A percentile compares a stretch with the other conserved stretches of the same genome.
Conservation (phyloP, 2,113 vertebrate genomes). For the Chaenocephalus aceratus region DNA sequence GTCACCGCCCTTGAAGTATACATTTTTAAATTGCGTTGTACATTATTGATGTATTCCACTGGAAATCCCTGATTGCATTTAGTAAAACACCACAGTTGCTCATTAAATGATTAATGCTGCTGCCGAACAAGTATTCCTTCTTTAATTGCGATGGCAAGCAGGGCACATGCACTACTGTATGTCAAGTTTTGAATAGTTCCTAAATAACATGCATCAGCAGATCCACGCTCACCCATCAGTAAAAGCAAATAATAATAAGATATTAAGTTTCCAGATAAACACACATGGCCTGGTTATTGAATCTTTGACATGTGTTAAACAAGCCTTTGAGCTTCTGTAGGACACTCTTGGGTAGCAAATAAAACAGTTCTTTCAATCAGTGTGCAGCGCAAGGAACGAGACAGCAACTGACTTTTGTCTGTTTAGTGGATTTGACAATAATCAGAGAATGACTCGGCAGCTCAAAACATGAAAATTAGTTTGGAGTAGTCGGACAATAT, state of each 20-base stretch:
- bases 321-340: conserved; percentile 39
- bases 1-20: conserved; percentile 46
- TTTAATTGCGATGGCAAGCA: conserved; percentile 37
- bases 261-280: conserved; percentile 52
- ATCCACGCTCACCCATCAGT: conserved; percentile 30
- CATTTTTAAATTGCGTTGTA: conserved; percentile 63
- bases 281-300: conserved; percentile 17
- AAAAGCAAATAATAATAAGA: conserved; percentile 51
- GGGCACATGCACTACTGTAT: conserved; percentile 17
- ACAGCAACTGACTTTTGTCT: conserved; percentile 21
- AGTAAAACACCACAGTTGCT: conserved; percentile 65
- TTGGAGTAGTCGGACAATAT: neutral
- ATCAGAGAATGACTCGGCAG: conserved; percentile 43
- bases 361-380: neutral
- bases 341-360: conserved; percentile 8
- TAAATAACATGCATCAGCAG: conserved; percentile 64
- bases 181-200: conserved; percentile 45
- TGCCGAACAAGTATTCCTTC: conserved; percentile 33
- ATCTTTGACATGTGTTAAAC: conserved; percentile 47
- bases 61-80: conserved; percentile 69
- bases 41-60: conserved; percentile 73
- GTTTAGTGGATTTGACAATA: conserved; percentile 48
- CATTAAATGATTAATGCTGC: conserved; percentile 67
- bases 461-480: conserved; percentile 22
- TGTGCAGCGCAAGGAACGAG: neutral